phyloP scores from a whole-genome alignment of 2,888 invertebrate genomes.

The Trissonchulus latispiculum region DNA sequence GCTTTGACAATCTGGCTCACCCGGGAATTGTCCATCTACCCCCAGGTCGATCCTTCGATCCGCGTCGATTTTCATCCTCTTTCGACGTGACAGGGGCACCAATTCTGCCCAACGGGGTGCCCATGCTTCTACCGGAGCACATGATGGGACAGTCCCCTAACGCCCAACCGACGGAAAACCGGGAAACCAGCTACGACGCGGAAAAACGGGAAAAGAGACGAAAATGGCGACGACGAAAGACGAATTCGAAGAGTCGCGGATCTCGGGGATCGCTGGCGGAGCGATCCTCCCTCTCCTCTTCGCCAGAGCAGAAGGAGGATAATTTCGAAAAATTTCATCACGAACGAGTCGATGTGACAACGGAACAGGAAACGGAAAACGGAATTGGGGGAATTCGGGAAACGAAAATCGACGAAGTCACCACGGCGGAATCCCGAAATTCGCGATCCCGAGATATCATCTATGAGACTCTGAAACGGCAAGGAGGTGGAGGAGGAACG shows the following conservation, averaged over 20 bases:
- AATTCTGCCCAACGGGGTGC: too few species aligned
- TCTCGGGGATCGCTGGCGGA: not conserved
- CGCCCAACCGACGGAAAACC: not conserved
- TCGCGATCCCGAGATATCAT: not conserved
- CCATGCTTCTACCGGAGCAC: not conserved
- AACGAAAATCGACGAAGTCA: not conserved
- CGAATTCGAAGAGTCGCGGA: not conserved
- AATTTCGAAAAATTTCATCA: not conserved
- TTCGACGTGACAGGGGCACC: not conserved
- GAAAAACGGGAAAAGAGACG: not conserved
- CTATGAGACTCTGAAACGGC: slow-evolving; percentile 19
- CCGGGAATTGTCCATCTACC: not conserved
- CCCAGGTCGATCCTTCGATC: not conserved
- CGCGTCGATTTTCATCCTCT: not conserved
- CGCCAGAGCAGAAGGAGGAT: not conserved
- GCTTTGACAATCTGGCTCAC: not conserved
- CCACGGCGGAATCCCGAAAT: not conserved
- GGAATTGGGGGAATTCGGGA: not conserved
- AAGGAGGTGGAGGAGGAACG: not conserved
- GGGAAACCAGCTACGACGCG: not conserved
- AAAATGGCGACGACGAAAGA: not conserved
- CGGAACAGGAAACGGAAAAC: not conserved
- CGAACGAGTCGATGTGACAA: too few species aligned
- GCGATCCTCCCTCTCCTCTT: not conserved
- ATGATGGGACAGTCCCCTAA: not conserved